phyloP scores from a whole-genome alignment of 1,140 invertebrate genomes.

The Druon quercuslanigerum region DNA sequence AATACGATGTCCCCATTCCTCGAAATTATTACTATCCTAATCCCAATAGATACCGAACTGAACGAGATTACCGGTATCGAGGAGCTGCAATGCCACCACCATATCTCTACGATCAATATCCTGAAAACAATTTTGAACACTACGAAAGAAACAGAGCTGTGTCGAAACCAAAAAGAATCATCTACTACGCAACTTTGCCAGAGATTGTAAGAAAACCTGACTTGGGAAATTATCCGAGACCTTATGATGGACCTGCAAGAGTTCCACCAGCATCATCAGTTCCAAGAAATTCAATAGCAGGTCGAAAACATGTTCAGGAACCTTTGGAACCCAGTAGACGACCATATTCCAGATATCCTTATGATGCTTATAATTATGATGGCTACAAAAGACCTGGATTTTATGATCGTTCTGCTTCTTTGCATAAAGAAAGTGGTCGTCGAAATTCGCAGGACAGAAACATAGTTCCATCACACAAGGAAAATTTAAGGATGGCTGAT shows the following conservation, averaged over 20 bases:
- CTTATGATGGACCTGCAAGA: slow-evolving; percentile 51
- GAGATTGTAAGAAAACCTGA: slow-evolving; percentile 73
- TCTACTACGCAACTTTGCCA: slow-evolving; percentile 75
- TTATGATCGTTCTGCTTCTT: slow-evolving; percentile 39
- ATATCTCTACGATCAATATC: slow-evolving; percentile 63
- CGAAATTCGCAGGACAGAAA: slow-evolving; percentile 45
- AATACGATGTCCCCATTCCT: slow-evolving; percentile 60
- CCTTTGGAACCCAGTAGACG: slow-evolving; percentile 30
- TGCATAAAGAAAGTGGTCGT: slow-evolving; percentile 38
- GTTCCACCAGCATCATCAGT: slow-evolving; percentile 32
- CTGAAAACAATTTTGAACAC: slow-evolving; percentile 61
- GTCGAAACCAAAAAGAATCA: slow-evolving; percentile 69
- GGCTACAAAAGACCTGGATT: slow-evolving; percentile 38
- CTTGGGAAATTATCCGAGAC: slow-evolving; percentile 59
- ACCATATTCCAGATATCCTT: slow-evolving; percentile 45
- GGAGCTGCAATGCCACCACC: slow-evolving; percentile 46
- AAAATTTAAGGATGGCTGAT: slow-evolving; percentile 51
- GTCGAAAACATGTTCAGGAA: slow-evolving; percentile 42
- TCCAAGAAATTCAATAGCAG: slow-evolving; percentile 31
- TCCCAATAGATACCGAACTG: slow-evolving; percentile 60
- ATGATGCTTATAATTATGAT: slow-evolving; percentile 31
- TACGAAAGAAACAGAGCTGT: slow-evolving; percentile 62
- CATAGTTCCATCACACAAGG: slow-evolving; percentile 52
- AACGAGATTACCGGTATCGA: slow-evolving; percentile 53
- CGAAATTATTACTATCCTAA: slow-evolving; percentile 62